Evolutionary conservation across 2,888 invertebrate genomes (phyloP).

Genomic region (Trisateles emortualis): DNA sequence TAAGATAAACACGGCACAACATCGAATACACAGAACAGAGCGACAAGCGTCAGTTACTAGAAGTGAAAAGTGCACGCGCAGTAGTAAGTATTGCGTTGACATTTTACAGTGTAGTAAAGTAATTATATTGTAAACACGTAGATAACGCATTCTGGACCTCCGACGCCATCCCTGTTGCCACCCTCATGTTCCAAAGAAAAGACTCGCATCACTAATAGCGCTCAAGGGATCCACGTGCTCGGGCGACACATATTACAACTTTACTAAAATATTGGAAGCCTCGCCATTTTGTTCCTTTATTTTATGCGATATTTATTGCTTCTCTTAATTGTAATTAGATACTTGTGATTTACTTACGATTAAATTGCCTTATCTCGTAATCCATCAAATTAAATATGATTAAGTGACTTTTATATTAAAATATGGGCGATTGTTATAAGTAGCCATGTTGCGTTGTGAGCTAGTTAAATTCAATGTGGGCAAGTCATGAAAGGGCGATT

Average conservation of each 20-base stretch:
- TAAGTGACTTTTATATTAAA: slow-evolving; percentile 14
- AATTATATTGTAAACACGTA: background rate
- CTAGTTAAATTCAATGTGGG: slow-evolving; percentile 23
- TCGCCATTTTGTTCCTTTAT: background rate
- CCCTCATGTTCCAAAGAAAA: too few species aligned
- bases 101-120: slow-evolving; percentile 13
- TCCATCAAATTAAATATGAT: slow-evolving; percentile 9
- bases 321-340: too few species aligned
- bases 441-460: slow-evolving; percentile 33
- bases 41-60: slow-evolving; percentile 46
- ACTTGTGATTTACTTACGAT: background rate
- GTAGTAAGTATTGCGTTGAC: slow-evolving; percentile 27
- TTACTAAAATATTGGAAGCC: too few species aligned
- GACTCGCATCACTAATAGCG: too few species aligned
- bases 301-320: background rate
- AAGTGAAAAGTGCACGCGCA: slow-evolving; percentile 46
- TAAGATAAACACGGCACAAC: slow-evolving; percentile 49
- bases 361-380: background rate
- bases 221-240: too few species aligned
- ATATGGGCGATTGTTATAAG: slow-evolving; percentile 20
- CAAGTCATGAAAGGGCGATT: slow-evolving; percentile 31
- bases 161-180: too few species aligned
- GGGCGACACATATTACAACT: too few species aligned
- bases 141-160: slow-evolving; percentile 4
- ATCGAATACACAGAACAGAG: slow-evolving; percentile 50